Evolutionary conservation across 2,113 vertebrate genomes (phyloP).

Genomic region (Abramis brama): DNA sequence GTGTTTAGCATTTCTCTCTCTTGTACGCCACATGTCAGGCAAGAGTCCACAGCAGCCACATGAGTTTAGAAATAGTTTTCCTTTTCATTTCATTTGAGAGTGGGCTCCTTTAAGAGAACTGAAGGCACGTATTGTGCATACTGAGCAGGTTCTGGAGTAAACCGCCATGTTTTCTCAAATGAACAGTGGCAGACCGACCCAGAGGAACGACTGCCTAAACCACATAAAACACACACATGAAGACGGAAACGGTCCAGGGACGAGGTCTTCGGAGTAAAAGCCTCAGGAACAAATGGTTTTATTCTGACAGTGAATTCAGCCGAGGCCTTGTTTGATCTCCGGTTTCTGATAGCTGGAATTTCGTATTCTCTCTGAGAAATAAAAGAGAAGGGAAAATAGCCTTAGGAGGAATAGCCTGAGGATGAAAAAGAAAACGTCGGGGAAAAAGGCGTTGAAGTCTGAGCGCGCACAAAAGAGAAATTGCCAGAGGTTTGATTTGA

Average conservation of each 20-base stretch:
- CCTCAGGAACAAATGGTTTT: conserved; percentile 74
- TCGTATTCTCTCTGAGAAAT: conserved; percentile 73
- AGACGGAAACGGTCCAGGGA: conserved; percentile 61
- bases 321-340: conserved; percentile 76
- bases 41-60: conserved; percentile 43
- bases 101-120: conserved; percentile 44
- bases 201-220: conserved; percentile 68
- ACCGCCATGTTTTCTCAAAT: conserved; percentile 72
- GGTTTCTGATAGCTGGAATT: conserved; percentile 70
- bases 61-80: conserved; percentile 63
- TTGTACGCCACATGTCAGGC: conserved; percentile 25
- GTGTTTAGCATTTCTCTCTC: conserved; percentile 59
- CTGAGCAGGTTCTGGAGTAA: conserved; percentile 60
- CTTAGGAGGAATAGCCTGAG: conserved; percentile 59
- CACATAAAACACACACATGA: conserved; percentile 73
- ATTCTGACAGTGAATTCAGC: conserved; percentile 77
- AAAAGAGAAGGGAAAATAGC: conserved; percentile 68
- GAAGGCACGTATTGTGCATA: conserved; percentile 46
- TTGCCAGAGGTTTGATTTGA: conserved; percentile 43
- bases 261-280: conserved; percentile 54
- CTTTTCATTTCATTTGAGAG: conserved; percentile 51
- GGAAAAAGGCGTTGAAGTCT: conserved; percentile 47
- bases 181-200: conserved; percentile 73
- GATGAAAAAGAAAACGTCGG: background rate
- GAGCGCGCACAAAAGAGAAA: conserved; percentile 52